Base-by-base conservation (phyloP, 1,140 invertebrate species). In the Reticulitermes speratus region DNA sequence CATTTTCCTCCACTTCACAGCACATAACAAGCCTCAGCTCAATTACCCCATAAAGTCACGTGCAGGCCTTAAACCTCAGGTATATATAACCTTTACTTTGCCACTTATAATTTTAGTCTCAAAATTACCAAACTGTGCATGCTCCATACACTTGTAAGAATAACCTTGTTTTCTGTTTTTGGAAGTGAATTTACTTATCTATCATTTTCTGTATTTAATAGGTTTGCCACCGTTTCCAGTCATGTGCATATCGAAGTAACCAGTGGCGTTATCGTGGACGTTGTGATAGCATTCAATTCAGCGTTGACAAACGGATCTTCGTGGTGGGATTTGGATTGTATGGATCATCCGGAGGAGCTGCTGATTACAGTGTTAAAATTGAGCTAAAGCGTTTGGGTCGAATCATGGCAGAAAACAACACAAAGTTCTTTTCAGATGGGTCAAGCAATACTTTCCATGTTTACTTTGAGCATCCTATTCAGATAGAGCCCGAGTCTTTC, bases 161-260 rank as follows among this genome's bases (percentile, higher is more conserved):
- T 55, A 55, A 16, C 19, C 48, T 55, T 12, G 19, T 55, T 55
- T 1, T 55, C 19, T 55, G 52, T 21, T 38, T 38, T 38, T 38
- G 19, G 14, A 55, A 55, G 52, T 48, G 52, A 55, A 19, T 14
- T 55, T 55, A 55, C 19, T 55, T 19, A 55, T 55, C 0, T 30
- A n/a, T 84, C 45, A 82, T 82, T 52, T 84, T 30, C 19, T 12
- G 30, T 30, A 30, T 21, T 52, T 89, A 92, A 44, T 90, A 96
- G 95, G 95, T 97, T 23, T 98, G 97, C 89, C 97, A 98, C 90
- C 93, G 98, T 90, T 99, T 99, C 90, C 97, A 98, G 90, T 98
- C 97, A 1, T 98, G 97, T 89, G 98, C 98, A 8, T 99, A 99
- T 90, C 94, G 98, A 88, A 97, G 96, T 89, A 99, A 99, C 90